Evolutionary conservation across 2,888 invertebrate species (phyloP), one percentile per base, ranked within the genome.

Genomic region (Bimastos eiseni): DNA sequence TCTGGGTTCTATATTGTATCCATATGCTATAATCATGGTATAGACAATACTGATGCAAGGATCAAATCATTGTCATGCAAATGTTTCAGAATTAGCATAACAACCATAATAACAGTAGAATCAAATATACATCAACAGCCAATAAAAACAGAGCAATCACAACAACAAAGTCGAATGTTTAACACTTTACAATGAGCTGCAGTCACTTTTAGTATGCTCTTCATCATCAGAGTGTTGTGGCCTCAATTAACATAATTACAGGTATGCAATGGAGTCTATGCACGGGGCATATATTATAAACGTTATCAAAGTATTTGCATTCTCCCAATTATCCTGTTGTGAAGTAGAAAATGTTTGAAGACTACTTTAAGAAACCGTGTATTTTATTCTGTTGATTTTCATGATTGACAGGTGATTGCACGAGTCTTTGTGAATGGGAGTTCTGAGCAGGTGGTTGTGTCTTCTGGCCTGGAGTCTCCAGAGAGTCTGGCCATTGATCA

Each of bases 371-470:
- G 6, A 49, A 24, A 49, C 6, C n/a, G 17, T n/a, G 11, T n/a
- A n/a, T 70, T 70, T 30, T n/a, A 70, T 30, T n/a, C n/a, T 13
- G 8, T 17, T 41, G 6, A 41, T 86, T 21, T 86, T 86, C 34
- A 2, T 90, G 38, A 34, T 89, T 41, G 1, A 37, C 89, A 89
- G 89, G 49, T 49, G 33, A 89, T 89, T 44, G 97, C 97, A 96
- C 97, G 93, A 70, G 97, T 98, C 36, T 97, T 97, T 93, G 96
- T 98, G 93, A 98, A 98, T 94, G 98, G 98, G 1, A 97, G 97
- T 0, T 97, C 97, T 93, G 70, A 49, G 36, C 37, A 90, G 70
- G 37, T 55, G 41, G 30, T 91, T 37, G 89, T 91, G 36, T 33
- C 30, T 6, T 33, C 33, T n/a, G 91, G 84, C 19, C 83, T 91